Percentiles rank a stretch among this genome's conserved stretches.
Conservation (phyloP, 2,113 vertebrate species). For the Taurulus bubalis region DNA sequence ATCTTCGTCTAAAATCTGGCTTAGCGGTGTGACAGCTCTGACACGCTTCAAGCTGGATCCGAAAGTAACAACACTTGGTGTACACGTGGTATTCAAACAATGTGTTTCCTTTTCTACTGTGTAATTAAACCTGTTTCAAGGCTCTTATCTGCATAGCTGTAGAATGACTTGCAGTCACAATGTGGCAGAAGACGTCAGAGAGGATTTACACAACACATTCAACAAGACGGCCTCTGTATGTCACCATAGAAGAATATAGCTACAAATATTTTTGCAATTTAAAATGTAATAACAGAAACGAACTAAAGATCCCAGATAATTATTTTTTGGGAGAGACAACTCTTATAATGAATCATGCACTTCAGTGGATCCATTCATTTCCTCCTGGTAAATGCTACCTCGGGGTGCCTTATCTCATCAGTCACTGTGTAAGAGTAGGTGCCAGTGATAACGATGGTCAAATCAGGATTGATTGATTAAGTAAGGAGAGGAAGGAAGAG, state of each 20-base stretch:
- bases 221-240: not conserved
- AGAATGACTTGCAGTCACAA: slow-evolving; percentile 29
- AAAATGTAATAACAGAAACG: not conserved
- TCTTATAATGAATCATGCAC: not conserved
- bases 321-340: not conserved
- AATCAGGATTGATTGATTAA: slow-evolving; percentile 71
- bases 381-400: slow-evolving; percentile 15
- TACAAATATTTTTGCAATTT: not conserved
- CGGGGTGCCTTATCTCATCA: slow-evolving; percentile 38
- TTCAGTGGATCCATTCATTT: slow-evolving; percentile 10
- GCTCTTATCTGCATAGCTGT: slow-evolving; percentile 57
- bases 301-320: not conserved
- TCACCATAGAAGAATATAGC: not conserved
- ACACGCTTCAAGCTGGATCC: slow-evolving; percentile 22
- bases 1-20: not conserved
- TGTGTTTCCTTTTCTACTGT: slow-evolving; percentile 40
- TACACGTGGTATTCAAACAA: slow-evolving; percentile 63
- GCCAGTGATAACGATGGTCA: slow-evolving; percentile 52
- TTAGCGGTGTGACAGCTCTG: slow-evolving; percentile 25
- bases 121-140: slow-evolving; percentile 44
- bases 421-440: slow-evolving; percentile 52
- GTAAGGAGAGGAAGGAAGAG: slow-evolving; percentile 56
- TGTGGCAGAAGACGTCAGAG: not conserved
- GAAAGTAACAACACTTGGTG: slow-evolving; percentile 49
- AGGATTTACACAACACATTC: slow-evolving; percentile 3